Conservation (phyloP, 2,888 invertebrate genomes). For the Tenthredo scrophulariae region DNA sequence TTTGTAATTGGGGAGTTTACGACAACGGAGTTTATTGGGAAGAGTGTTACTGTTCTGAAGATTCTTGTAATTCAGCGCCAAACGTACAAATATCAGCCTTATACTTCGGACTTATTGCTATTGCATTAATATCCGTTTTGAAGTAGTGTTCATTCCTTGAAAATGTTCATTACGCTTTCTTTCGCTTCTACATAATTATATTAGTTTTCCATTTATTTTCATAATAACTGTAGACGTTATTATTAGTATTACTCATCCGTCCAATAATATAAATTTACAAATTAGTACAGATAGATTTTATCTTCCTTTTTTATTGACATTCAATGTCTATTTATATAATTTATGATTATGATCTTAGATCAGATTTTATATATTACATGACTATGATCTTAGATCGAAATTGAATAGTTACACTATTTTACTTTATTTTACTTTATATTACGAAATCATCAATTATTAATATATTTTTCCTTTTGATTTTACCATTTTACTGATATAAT, state of each 20-base stretch:
- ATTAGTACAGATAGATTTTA: constrained; percentile 14
- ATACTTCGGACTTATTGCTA: not conserved
- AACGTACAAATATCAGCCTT: constrained; percentile 16
- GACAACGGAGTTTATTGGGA: constrained; percentile 98
- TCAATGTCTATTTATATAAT: constrained; percentile 46
- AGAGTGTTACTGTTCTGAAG: constrained; percentile 96
- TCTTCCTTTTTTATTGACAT: constrained; percentile 1
- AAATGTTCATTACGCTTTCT: not conserved
- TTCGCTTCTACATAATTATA: not conserved
- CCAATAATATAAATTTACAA: not conserved
- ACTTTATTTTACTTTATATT: not conserved
- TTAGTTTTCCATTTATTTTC: not conserved
- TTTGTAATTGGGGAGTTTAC: constrained; percentile 97
- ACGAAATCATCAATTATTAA: not conserved
- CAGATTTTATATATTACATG: not conserved
- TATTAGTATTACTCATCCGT: not conserved
- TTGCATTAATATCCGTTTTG: constrained; percentile 33
- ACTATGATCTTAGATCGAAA: constrained; percentile 4
- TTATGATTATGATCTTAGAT: constrained; percentile 40
- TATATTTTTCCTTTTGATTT: not conserved
- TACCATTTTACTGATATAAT: not conserved
- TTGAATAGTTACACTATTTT: constrained; percentile 18
- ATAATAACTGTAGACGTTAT: not conserved
- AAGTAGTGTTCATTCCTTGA: not conserved
- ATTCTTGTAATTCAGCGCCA: constrained; percentile 87